Conservation (phyloP, 1,140 invertebrate species). For the Micrasema minimum region DNA sequence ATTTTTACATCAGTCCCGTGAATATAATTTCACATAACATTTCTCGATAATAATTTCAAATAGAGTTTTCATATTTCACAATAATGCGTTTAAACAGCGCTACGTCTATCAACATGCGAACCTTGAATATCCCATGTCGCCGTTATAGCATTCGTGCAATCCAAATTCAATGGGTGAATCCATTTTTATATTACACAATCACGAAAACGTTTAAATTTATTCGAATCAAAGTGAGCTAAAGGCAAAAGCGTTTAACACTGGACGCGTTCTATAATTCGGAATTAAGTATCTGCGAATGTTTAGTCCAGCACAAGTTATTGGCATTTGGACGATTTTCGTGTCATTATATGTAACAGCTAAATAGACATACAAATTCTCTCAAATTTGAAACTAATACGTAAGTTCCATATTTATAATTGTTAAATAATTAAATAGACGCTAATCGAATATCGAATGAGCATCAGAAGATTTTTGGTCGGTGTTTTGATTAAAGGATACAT, state of each 20-base stretch:
- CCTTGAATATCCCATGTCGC: slow-evolving; percentile 41
- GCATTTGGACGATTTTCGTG: not conserved
- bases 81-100: slow-evolving; percentile 50
- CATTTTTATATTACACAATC: slow-evolving; percentile 2
- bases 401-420: slow-evolving; percentile 13
- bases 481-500: slow-evolving; percentile 28
- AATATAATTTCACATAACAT: slow-evolving; percentile 54
- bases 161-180: slow-evolving; percentile 8
- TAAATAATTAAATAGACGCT: slow-evolving; percentile 30
- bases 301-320: slow-evolving; percentile 6
- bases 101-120: slow-evolving; percentile 51
- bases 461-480: slow-evolving; percentile 41
- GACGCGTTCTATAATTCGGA: not conserved
- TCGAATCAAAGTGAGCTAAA: slow-evolving; percentile 18
- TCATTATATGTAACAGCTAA: slow-evolving; percentile 11
- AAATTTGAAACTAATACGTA: slow-evolving; percentile 12
- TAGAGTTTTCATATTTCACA: slow-evolving; percentile 48
- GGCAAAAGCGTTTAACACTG: slow-evolving; percentile 1
- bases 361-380: slow-evolving; percentile 20
- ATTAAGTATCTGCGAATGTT: slow-evolving; percentile 5
- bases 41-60: slow-evolving; percentile 52
- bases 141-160: slow-evolving; percentile 28
- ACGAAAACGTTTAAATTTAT: slow-evolving; percentile 6
- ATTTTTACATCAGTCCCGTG: slow-evolving; percentile 55
- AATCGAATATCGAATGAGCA: slow-evolving; percentile 27